These are phyloP conservation scores for Omphaloscelis lunosa DNA, from an alignment of 2,888 invertebrate genomes.

Conservation along the genomic window DNA sequence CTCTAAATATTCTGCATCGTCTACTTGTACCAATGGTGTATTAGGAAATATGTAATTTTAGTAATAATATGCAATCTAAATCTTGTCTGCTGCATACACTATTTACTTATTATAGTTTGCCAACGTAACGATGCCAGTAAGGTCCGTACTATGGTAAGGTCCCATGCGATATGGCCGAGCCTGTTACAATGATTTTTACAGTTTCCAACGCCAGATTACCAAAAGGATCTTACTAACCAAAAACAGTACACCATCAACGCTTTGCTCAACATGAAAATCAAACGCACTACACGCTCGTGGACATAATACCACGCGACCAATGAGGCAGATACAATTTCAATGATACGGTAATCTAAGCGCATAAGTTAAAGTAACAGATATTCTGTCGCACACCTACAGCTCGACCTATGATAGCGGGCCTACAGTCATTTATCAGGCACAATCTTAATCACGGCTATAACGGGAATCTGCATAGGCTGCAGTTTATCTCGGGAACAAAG, in stretches of 20 bases:
- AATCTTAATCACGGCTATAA: slow-evolving; percentile 59
- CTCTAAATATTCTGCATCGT: slow-evolving; percentile 40
- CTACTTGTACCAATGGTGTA: slow-evolving; percentile 13
- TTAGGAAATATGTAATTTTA: slow-evolving; percentile 26
- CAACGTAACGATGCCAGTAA: neutral
- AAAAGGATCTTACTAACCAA: neutral
- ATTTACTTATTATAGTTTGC: neutral
- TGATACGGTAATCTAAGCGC: slow-evolving; percentile 61
- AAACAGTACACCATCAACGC: neutral
- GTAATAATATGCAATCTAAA: slow-evolving; percentile 13
- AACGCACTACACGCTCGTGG: slow-evolving; percentile 29
- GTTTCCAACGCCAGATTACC: neutral
- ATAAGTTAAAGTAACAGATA: slow-evolving; percentile 60
- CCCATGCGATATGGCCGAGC: neutral
- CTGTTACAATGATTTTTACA: neutral
- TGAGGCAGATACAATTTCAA: slow-evolving; percentile 58
- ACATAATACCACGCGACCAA: slow-evolving; percentile 52
- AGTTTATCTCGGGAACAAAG: slow-evolving; percentile 53
- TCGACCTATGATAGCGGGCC: slow-evolving; percentile 55
- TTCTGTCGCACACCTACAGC: slow-evolving; percentile 58
- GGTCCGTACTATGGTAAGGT: neutral
- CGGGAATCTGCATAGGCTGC: slow-evolving; percentile 58
- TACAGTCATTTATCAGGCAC: slow-evolving; percentile 56
- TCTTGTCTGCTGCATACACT: neutral
- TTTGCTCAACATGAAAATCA: slow-evolving; percentile 14